Evolutionary conservation across 2,888 invertebrate species (phyloP), one percentile per base, ranked within the genome.

Genomic region (Lepidochitona cinerea): DNA sequence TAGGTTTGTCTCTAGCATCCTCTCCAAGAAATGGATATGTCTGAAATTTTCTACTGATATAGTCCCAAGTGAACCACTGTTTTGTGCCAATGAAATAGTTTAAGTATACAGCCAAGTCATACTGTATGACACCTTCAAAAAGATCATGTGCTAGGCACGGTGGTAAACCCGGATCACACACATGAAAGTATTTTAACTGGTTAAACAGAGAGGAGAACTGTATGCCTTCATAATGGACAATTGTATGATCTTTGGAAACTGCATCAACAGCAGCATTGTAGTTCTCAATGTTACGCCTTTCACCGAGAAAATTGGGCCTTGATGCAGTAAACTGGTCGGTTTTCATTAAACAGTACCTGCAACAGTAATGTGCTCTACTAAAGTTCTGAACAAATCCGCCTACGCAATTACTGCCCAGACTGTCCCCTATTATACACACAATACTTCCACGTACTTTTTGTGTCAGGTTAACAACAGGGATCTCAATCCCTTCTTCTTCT

Each of bases 311-410:
- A 66, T 14, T 36, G 18, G 66, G 23, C 52, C 29, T 9, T 35
- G 71, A 18, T 1, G 14, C 33, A 35, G n/a, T 66, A 14, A 71
- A 37, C 18, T 71, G 53, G 36, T 59, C 64, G 26, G 37, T 65
- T 64, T 9, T 59, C 18, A 65, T 59, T 37, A 64, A 54, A 64
- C 59, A 65, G 65, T 71, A 71, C 36, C 71, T 59, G 35, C 71
- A 71, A 32, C 18, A 18, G 65, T 71, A 71, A 5, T 32, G 54
- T 32, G 36, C 59, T 29, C 52, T 52, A 29, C 54, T 70, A 33
- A 70, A 70, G 41, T 70, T 70, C 35, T 70, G 33, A 52, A 53
- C 37, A 52, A 70, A 70, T n/a, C 70, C 70, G 7, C 52, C 49
- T n/a, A 70, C 32, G 33, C 53, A 7, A 29, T 71, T 36, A 54